Percentiles rank a stretch among this genome's conserved stretches.
phyloP scores from a whole-genome alignment of 2,113 vertebrate genomes.

The Sorex fumeus region DNA sequence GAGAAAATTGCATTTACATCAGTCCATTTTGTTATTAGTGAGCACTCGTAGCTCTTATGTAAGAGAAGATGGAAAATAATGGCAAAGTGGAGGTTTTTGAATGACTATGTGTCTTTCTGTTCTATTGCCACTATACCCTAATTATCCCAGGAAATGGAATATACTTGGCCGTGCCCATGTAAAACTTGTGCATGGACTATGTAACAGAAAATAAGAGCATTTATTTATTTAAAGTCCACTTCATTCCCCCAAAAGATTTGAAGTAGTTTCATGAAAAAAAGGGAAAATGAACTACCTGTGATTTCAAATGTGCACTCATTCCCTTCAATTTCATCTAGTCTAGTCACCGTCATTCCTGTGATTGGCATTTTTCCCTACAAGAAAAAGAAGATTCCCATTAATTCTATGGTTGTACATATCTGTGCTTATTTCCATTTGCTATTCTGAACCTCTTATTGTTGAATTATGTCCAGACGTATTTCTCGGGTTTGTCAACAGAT shows the following conservation, averaged over 20 bases:
- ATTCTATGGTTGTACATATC: slow-evolving; percentile 43
- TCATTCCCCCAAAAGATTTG: slow-evolving; percentile 64
- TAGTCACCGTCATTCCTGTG: slow-evolving; percentile 92
- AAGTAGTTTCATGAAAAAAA: slow-evolving; percentile 61
- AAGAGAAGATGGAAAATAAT: slow-evolving; percentile 72
- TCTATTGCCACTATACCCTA: background rate
- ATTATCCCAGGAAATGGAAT: slow-evolving; percentile 59
- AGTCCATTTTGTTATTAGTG: slow-evolving; percentile 48
- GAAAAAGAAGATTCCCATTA: slow-evolving; percentile 71
- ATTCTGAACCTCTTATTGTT: slow-evolving; percentile 49
- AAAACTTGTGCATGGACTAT: slow-evolving; percentile 54
- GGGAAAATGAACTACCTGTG: slow-evolving; percentile 90
- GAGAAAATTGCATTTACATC: slow-evolving; percentile 54
- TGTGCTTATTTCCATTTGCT: slow-evolving; percentile 31
- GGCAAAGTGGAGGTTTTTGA: slow-evolving; percentile 54
- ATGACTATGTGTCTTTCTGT: slow-evolving; percentile 13
- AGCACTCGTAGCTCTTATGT: slow-evolving; percentile 47
- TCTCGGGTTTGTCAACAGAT: slow-evolving; percentile 13
- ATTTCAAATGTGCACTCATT: slow-evolving; percentile 95
- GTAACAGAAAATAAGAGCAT: slow-evolving; percentile 68
- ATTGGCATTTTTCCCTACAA: slow-evolving; percentile 93
- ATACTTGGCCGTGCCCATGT: background rate
- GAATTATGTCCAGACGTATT: slow-evolving; percentile 21
- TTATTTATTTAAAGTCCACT: slow-evolving; percentile 73
- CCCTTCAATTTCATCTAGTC: slow-evolving; percentile 93